Conservation (phyloP, 1,140 invertebrate genomes). For the Plodia interpunctella region DNA sequence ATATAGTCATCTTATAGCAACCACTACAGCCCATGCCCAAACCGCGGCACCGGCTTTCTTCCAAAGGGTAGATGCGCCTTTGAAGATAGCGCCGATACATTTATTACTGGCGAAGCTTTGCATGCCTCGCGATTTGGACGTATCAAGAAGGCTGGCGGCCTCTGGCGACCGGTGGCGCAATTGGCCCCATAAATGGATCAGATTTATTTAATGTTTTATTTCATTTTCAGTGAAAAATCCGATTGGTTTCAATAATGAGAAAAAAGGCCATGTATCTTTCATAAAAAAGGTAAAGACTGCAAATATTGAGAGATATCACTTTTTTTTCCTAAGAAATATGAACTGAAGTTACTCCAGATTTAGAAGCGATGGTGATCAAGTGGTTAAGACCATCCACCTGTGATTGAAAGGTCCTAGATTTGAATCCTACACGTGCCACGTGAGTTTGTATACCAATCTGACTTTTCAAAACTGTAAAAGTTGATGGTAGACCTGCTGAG, state of each 20-base stretch:
- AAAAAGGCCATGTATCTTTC: neutral
- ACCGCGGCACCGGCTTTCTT: conserved; percentile 30
- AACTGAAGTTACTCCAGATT: no score
- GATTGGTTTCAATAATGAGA: neutral
- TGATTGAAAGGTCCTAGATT: no score
- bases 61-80: conserved; percentile 44
- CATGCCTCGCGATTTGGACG: conserved; percentile 26
- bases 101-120: conserved; percentile 38
- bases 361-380: no score
- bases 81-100: conserved; percentile 56
- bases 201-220: neutral
- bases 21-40: neutral
- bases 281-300: no score
- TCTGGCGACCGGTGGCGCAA: conserved; percentile 11
- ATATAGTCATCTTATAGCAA: neutral
- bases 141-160: conserved; percentile 3
- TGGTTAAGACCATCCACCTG: no score
- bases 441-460: no score
- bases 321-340: no score
- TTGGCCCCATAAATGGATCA: conserved; percentile 10
- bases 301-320: no score
- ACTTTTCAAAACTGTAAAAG: no score
- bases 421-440: no score
- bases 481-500: no score
- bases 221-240: neutral